Evolutionary conservation across 2,888 invertebrate genomes (phyloP).

Genomic region (Uloborus plumipes): DNA sequence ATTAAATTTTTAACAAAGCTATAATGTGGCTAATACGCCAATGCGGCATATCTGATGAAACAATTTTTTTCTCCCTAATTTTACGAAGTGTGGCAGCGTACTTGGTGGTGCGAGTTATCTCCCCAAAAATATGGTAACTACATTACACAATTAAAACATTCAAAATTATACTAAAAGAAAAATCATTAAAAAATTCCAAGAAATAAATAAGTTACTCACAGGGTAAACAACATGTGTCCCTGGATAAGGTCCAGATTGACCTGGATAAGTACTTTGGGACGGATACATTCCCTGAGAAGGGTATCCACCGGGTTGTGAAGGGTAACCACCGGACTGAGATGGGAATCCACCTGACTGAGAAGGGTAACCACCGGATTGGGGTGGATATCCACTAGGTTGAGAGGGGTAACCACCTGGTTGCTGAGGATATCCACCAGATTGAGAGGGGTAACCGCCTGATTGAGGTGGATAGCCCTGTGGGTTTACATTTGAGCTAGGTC

Average conservation of each 20-base stretch:
- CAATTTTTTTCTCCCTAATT: too few species aligned
- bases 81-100: too few species aligned
- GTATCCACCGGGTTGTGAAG: conserved; percentile 13
- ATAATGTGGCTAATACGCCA: too few species aligned
- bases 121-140: too few species aligned
- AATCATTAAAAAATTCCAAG: background rate
- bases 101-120: too few species aligned
- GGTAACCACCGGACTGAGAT: conserved; percentile 58
- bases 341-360: conserved; percentile 31
- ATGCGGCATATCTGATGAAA: too few species aligned
- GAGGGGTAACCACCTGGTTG: conserved; percentile 4
- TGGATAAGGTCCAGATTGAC: conserved; percentile 36
- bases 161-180: background rate
- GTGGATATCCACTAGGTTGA: conserved; percentile 26
- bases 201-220: conserved; percentile 34
- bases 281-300: conserved; percentile 14
- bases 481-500: background rate
- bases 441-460: conserved; percentile 20
- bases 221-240: conserved; percentile 63
- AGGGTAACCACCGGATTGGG: conserved; percentile 28
- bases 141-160: too few species aligned
- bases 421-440: conserved; percentile 21
- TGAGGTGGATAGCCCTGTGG: conserved; percentile 46
- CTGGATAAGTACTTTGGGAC: conserved; percentile 34
- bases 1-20: too few species aligned